phyloP scores from a whole-genome alignment of 2,113 vertebrate species.

The Cinclus mexicanus region DNA sequence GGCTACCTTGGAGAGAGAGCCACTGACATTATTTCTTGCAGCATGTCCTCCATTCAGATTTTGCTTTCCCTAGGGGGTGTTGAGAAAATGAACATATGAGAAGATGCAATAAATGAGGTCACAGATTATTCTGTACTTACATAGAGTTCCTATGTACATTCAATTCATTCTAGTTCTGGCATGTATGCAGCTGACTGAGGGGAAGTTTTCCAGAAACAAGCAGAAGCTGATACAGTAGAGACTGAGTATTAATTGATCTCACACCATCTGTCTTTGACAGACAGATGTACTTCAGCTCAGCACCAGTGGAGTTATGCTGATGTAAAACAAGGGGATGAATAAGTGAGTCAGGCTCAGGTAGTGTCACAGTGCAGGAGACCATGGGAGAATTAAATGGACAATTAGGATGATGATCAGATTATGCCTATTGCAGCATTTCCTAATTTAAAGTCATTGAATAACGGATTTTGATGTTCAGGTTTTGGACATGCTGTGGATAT shows the following conservation, averaged over 20 bases:
- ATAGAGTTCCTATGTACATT: background rate
- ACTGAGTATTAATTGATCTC: background rate
- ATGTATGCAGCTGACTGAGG: background rate
- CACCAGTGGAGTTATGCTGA: background rate
- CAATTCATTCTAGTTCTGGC: background rate
- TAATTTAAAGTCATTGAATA: background rate
- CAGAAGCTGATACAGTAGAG: background rate
- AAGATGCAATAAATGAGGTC: background rate
- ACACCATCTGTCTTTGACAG: background rate
- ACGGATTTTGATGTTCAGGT: background rate
- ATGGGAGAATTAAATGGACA: background rate
- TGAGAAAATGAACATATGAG: background rate
- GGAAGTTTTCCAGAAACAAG: background rate
- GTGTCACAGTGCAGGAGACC: background rate
- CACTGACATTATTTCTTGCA: background rate
- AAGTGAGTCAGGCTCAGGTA: background rate
- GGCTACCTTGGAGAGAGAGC: background rate
- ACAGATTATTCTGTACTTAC: background rate
- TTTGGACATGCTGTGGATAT: background rate
- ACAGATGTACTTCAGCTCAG: background rate
- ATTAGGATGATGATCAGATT: background rate
- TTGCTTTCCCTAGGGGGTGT: background rate
- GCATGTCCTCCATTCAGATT: too few relatives aligned
- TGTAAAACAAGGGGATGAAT: background rate
- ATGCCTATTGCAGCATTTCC: background rate